These are phyloP conservation scores for Ichneumon xanthorius DNA, from an alignment of 2,888 invertebrate species.

Conservation along the genomic window DNA sequence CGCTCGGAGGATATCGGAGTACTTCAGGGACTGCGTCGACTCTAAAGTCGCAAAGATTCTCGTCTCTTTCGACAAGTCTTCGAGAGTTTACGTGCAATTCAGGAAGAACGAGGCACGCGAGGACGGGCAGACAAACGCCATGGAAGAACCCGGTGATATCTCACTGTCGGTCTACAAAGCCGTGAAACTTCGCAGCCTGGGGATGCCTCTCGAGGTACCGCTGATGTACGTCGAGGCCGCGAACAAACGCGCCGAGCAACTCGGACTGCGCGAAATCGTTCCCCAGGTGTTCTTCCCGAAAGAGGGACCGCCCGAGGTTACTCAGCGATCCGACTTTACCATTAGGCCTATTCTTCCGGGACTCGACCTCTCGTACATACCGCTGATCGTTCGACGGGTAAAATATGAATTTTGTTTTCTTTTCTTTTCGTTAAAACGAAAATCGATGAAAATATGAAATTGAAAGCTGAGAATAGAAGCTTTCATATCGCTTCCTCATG, in stretches of 20 bases:
- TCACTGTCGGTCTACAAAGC: slow-evolving; percentile 91
- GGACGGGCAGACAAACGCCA: slow-evolving; percentile 35
- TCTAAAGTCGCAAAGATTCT: slow-evolving; percentile 70
- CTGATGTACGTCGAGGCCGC: slow-evolving; percentile 83
- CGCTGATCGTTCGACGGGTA: slow-evolving; percentile 87
- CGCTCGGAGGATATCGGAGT: slow-evolving; percentile 87
- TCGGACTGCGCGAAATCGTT: slow-evolving; percentile 62
- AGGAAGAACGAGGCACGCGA: slow-evolving; percentile 82
- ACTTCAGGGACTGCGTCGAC: slow-evolving; percentile 85
- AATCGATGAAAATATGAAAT: too few relatives aligned
- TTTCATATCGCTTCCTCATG: too few relatives aligned
- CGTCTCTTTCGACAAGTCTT: slow-evolving; percentile 85
- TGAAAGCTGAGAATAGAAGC: too few relatives aligned
- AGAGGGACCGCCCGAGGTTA: slow-evolving; percentile 65
- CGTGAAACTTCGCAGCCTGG: slow-evolving; percentile 88
- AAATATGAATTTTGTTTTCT: slow-evolving; percentile 71
- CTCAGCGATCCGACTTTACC: slow-evolving; percentile 77
- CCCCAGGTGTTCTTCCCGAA: slow-evolving; percentile 51
- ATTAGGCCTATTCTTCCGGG: slow-evolving; percentile 87
- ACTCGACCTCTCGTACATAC: slow-evolving; percentile 87
- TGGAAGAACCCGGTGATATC: slow-evolving; percentile 80
- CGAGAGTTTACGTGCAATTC: slow-evolving; percentile 90
- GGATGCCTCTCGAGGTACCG: slow-evolving; percentile 84
- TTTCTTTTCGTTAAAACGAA: neutral
- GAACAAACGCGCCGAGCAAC: slow-evolving; percentile 72